These are phyloP conservation scores for Drosophila neocordata DNA, from an alignment of 1,140 invertebrate genomes.

Conservation along the genomic window DNA sequence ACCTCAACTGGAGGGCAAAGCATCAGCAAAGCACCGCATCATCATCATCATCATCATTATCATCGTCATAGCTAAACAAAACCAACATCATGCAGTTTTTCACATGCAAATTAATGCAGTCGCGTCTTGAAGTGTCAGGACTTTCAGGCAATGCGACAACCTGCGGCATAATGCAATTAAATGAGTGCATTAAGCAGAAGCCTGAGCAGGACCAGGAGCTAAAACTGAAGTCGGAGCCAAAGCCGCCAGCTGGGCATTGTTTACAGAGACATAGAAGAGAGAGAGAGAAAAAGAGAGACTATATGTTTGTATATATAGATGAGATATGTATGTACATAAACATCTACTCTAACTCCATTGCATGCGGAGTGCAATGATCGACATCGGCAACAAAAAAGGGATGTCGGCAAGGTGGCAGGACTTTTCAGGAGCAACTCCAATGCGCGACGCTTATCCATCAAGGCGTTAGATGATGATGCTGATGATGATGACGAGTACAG, in stretches of 20 bases:
- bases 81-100: conserved; percentile 47
- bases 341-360: conserved; percentile 11
- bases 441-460: conserved; percentile 56
- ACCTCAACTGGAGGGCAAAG: conserved; percentile 49
- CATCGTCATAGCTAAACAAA: conserved; percentile 18
- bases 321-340: background rate
- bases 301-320: too few species aligned
- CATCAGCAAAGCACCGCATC: too few species aligned
- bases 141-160: conserved; percentile 61
- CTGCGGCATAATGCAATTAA: conserved; percentile 81
- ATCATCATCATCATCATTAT: conserved; percentile 33
- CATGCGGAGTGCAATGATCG: conserved; percentile 59
- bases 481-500: too few species aligned
- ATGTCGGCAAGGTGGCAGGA: background rate
- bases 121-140: conserved; percentile 42
- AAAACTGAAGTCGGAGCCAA: conserved; percentile 3
- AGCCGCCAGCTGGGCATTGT: conserved; percentile 36
- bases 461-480: conserved; percentile 4
- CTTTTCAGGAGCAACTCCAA: conserved; percentile 2
- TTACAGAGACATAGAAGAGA: background rate
- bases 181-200: conserved; percentile 62
- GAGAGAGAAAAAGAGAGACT: too few species aligned
- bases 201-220: conserved; percentile 23
- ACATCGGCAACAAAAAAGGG: conserved; percentile 7
- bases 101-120: conserved; percentile 77